phyloP scores from a whole-genome alignment of 2,113 vertebrate genomes.

The Cephalopterus ornatus region DNA sequence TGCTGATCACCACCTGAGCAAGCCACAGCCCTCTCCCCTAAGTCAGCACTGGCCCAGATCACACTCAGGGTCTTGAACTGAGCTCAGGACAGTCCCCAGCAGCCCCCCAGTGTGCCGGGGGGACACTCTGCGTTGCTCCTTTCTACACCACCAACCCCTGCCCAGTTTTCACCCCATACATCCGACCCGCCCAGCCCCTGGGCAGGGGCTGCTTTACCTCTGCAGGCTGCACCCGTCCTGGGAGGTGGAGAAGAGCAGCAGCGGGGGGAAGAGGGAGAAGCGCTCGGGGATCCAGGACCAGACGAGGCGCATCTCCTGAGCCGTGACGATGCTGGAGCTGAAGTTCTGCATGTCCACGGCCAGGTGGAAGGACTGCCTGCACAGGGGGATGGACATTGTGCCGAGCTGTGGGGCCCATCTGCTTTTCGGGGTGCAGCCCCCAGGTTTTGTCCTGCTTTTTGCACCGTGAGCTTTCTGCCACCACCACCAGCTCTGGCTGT shows the following conservation, averaged over 20 bases:
- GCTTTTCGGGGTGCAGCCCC: background rate
- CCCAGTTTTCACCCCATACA: accelerated
- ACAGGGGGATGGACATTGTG: background rate
- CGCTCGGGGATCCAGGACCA: conserved; percentile 92
- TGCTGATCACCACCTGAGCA: background rate
- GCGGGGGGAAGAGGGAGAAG: conserved; percentile 82
- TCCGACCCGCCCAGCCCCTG: accelerated
- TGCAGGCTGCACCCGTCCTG: conserved; percentile 78
- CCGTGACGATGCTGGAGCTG: conserved; percentile 77
- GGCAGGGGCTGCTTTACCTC: conserved; percentile 65
- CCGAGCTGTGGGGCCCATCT: background rate
- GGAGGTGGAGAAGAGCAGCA: conserved; percentile 76
- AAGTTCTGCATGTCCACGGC: conserved; percentile 78
- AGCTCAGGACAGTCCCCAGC: background rate
- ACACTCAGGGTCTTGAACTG: accelerated
- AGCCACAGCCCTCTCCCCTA: background rate
- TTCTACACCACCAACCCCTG: background rate
- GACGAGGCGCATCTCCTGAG: conserved; percentile 83
- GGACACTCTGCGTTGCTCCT: background rate
- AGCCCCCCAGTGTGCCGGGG: background rate
- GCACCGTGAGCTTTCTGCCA: background rate
- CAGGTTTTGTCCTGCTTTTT: background rate
- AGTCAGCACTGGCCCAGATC: background rate
- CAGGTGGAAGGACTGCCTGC: conserved; percentile 76
- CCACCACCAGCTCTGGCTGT: too few species aligned